A percentile compares a stretch with the other conserved stretches of the same genome.
Conservation (phyloP, 2,113 vertebrate genomes). For the Cephalopterus ornatus region DNA sequence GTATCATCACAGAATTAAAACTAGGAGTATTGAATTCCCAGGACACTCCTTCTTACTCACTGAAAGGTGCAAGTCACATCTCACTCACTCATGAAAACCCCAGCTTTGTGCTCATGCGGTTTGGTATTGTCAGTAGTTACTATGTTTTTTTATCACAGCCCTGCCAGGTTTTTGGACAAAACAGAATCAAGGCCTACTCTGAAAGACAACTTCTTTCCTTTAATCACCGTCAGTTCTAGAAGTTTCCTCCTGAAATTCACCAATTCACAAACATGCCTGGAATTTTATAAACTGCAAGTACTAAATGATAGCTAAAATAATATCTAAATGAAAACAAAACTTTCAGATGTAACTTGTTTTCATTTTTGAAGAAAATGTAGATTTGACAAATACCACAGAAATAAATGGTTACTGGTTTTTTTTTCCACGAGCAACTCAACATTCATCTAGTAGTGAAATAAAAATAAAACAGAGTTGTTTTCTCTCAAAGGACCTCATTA, state of each 20-base stretch:
- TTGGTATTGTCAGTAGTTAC: neutral
- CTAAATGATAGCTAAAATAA: accelerated
- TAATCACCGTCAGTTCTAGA: neutral
- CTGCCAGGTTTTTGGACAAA: neutral
- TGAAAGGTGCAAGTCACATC: accelerated
- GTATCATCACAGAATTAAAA: neutral
- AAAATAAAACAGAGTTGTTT: neutral
- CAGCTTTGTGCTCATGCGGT: neutral
- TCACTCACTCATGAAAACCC: neutral
- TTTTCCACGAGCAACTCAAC: neutral
- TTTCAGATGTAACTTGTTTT: neutral
- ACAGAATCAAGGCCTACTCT: neutral
- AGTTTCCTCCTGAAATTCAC: neutral
- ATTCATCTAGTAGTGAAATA: neutral
- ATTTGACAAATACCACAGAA: neutral
- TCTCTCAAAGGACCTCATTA: neutral
- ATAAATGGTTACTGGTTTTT: neutral
- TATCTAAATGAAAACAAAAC: neutral
- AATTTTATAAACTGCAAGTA: neutral
- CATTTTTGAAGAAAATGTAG: neutral
- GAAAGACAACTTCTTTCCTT: neutral
- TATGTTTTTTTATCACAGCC: neutral
- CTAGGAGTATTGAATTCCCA: neutral
- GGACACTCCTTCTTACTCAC: neutral
- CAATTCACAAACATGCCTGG: neutral